Conservation (phyloP, 2,888 invertebrate species). For the Melikaiella ostensackeni region DNA sequence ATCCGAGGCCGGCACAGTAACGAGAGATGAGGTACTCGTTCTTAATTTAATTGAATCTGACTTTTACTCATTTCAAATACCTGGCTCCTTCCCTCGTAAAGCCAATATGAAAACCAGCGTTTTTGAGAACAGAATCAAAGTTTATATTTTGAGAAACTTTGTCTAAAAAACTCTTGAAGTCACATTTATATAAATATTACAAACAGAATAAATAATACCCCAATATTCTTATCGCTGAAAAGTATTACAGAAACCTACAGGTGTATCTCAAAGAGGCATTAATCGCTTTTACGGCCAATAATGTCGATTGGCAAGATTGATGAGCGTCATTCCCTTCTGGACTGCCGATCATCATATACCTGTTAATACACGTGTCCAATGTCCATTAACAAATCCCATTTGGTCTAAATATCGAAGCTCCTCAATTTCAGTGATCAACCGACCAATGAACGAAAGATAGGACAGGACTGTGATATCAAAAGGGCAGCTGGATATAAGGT, state of each 20-base stretch:
- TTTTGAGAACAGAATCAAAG: too few relatives aligned
- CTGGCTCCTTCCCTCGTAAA: too few relatives aligned
- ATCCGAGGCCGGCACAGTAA: too few relatives aligned
- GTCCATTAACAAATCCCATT: constrained; percentile 21
- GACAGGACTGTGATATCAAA: constrained; percentile 14
- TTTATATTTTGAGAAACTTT: too few relatives aligned
- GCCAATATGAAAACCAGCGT: too few relatives aligned
- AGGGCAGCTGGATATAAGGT: constrained; percentile 25
- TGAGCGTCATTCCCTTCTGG: neutral
- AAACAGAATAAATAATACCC: too few relatives aligned
- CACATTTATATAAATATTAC: too few relatives aligned
- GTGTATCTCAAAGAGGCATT: neutral
- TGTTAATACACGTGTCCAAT: constrained; percentile 24
- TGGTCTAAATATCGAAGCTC: neutral
- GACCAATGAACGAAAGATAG: neutral
- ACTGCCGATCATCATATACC: neutral
- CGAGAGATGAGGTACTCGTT: too few relatives aligned
- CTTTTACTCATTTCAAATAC: too few relatives aligned
- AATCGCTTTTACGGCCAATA: neutral
- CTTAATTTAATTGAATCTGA: too few relatives aligned
- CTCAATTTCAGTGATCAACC: constrained; percentile 21
- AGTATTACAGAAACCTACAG: neutral
- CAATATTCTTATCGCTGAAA: too few relatives aligned
- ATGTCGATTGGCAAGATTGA: constrained; percentile 11
- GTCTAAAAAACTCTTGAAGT: too few relatives aligned